Percentiles rank a stretch among this genome's conserved stretches.
Conservation (phyloP, 2,113 vertebrate species). For the Drymodes brunneopygia region DNA sequence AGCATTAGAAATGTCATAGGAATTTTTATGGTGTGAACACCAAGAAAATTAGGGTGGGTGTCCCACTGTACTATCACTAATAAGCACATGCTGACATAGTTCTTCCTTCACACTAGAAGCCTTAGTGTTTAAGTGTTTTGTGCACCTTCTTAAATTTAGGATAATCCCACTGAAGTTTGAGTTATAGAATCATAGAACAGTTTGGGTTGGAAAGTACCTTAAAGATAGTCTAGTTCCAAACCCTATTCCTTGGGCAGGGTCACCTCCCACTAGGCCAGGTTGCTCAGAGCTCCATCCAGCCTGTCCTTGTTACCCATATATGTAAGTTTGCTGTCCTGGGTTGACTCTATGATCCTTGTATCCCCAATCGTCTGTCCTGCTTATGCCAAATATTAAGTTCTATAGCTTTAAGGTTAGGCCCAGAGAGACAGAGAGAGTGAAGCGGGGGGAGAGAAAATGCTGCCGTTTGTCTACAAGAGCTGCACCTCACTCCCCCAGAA, state of each 20-base stretch:
- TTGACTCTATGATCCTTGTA: too few relatives aligned
- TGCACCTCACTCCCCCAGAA: too few relatives aligned
- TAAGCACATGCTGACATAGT: neutral
- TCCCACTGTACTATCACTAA: neutral
- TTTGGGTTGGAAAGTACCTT: neutral
- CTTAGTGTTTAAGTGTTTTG: neutral
- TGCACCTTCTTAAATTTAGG: neutral
- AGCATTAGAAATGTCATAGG: neutral
- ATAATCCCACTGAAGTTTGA: neutral
- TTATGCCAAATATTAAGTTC: too few relatives aligned
- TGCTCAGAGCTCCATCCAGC: neutral
- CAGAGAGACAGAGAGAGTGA: too few relatives aligned
- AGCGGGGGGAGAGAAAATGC: too few relatives aligned
- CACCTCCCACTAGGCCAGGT: neutral
- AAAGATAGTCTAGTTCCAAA: neutral
- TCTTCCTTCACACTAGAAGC: neutral
- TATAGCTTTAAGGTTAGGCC: too few relatives aligned
- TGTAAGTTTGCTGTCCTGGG: too few relatives aligned
- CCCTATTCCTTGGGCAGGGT: too few relatives aligned
- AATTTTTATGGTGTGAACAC: neutral
- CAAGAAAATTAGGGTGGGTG: neutral
- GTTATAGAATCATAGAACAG: neutral
- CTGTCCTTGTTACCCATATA: neutral
- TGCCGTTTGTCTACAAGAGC: too few relatives aligned
- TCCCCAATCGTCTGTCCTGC: too few relatives aligned